These are phyloP conservation scores for Ictalurus punctatus DNA, from an alignment of 2,113 vertebrate genomes.

Conservation along the genomic window DNA sequence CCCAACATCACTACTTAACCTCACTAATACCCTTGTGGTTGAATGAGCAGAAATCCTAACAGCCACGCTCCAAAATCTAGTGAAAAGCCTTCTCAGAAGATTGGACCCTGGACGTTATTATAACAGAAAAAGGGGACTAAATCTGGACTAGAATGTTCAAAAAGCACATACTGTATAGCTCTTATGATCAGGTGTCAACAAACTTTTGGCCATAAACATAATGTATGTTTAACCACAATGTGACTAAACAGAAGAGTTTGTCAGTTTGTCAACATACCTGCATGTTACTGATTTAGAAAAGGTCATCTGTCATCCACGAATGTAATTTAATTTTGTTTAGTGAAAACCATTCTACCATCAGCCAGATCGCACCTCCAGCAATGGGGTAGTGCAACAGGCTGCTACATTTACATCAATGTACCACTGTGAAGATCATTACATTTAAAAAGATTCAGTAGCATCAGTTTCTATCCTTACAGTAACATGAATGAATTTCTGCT, in stretches of 20 bases:
- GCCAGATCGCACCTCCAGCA: not conserved
- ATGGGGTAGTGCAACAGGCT: not conserved
- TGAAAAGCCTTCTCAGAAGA: not conserved
- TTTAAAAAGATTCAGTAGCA: not conserved
- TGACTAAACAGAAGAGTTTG: not conserved
- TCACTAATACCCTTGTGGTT: not conserved
- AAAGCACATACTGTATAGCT: not conserved
- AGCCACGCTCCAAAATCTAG: not conserved
- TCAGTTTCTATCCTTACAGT: not conserved
- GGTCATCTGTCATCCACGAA: not conserved
- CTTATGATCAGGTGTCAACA: not conserved
- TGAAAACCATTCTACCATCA: not conserved
- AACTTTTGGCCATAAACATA: not conserved
- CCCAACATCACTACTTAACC: not conserved
- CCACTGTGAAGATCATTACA: not conserved
- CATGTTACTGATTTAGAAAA: not conserved
- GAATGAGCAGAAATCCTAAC: not conserved
- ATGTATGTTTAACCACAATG: not conserved
- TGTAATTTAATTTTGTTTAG: not conserved
- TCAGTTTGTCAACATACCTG: not conserved
- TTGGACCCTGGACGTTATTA: not conserved
- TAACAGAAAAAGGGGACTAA: not conserved
- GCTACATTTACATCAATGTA: not conserved
- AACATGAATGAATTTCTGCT: not conserved
- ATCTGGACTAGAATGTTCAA: not conserved